Conservation (phyloP, 2,888 invertebrate species). For the Disparrhopalites patrizii region DNA sequence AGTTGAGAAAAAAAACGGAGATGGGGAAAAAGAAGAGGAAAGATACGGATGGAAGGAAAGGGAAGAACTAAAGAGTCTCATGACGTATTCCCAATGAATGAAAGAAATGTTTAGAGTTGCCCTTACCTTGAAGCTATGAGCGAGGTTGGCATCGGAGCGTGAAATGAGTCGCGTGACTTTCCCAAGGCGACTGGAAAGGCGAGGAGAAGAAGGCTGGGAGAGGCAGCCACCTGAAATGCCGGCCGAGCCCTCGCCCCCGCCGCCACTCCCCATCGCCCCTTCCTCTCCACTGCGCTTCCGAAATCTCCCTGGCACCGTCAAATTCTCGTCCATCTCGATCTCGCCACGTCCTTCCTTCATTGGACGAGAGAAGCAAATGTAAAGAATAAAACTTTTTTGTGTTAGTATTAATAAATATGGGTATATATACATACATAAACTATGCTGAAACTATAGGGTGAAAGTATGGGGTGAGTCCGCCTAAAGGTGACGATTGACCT, state of each 20-base stretch:
- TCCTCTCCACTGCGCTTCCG: constrained; percentile 7
- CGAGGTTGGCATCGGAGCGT: constrained; percentile 47
- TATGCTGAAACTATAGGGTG: no score
- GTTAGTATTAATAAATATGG: no score
- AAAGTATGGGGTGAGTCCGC: no score
- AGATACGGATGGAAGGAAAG: background rate
- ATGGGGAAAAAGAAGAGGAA: no score
- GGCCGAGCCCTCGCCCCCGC: background rate
- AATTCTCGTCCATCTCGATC: constrained; percentile 27
- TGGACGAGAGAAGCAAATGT: background rate
- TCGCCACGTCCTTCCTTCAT: background rate
- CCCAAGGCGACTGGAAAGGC: constrained; percentile 41
- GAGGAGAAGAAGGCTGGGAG: constrained; percentile 39
- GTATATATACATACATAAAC: no score
- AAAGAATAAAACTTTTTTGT: background rate
- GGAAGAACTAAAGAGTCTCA: no score
- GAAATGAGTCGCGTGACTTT: constrained; percentile 44
- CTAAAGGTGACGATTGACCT: no score
- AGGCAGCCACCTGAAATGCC: constrained; percentile 31
- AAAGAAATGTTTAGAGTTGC: no score
- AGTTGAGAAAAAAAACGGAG: background rate
- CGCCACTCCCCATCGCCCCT: constrained; percentile 13
- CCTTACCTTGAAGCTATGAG: constrained; percentile 24
- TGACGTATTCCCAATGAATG: no score
- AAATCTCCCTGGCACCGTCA: constrained; percentile 16